Conservation (phyloP, 2,888 invertebrate genomes). For the Elgonia sp. region DNA sequence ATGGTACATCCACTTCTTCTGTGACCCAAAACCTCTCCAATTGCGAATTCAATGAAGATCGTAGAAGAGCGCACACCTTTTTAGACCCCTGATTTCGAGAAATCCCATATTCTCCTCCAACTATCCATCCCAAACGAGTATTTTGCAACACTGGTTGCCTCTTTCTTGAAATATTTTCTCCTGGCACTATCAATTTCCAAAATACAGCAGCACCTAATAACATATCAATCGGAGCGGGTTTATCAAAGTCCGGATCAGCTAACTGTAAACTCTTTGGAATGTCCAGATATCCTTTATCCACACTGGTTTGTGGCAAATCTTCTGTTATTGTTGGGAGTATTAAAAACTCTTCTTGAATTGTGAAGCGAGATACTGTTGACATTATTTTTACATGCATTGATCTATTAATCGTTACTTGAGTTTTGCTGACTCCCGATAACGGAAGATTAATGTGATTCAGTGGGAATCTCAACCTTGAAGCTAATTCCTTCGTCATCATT, state of each 20-base stretch:
- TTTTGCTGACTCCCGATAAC: too few species aligned
- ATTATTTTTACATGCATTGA: too few species aligned
- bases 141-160: neutral
- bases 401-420: too few species aligned
- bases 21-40: constrained; percentile 2
- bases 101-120: neutral
- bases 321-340: constrained; percentile 7
- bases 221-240: neutral
- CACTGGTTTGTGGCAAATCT: constrained; percentile 8
- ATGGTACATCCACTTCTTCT: neutral
- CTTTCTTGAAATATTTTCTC: neutral
- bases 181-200: constrained; percentile 16
- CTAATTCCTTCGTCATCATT: constrained; percentile 23
- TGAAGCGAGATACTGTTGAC: too few species aligned
- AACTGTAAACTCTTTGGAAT: neutral
- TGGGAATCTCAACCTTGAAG: constrained; percentile 1
- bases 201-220: neutral
- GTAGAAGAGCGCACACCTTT: neutral
- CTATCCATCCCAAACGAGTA: constrained; percentile 12
- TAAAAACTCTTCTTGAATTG: too few species aligned
- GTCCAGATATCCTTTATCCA: neutral
- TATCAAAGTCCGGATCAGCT: neutral
- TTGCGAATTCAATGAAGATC: neutral
- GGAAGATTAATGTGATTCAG: constrained; percentile 9
- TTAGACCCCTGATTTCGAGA: neutral